phyloP scores from a whole-genome alignment of 2,113 vertebrate species.

The Menidia beryllina region DNA sequence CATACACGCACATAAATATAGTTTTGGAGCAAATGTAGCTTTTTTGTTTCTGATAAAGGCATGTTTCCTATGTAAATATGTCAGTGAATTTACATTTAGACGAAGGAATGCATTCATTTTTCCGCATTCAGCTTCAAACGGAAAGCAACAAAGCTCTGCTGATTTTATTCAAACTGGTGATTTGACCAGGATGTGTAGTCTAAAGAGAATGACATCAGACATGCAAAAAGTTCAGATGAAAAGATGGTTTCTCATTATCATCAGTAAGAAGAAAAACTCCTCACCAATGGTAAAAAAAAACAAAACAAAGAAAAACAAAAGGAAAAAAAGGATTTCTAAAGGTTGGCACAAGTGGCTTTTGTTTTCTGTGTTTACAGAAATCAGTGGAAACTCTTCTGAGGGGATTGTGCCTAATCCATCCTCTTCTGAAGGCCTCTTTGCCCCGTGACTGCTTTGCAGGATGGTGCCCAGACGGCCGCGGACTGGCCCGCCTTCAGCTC shows the following conservation, averaged over 20 bases:
- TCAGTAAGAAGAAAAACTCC: background rate
- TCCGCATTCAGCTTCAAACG: background rate
- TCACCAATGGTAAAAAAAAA: background rate
- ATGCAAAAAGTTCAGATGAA: background rate
- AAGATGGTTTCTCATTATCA: too few relatives aligned
- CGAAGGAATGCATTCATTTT: constrained; percentile 7
- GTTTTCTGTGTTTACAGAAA: constrained; percentile 49
- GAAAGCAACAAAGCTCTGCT: constrained; percentile 2
- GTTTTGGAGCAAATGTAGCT: constrained; percentile 2
- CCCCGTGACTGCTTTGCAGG: constrained; percentile 54
- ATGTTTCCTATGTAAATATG: background rate
- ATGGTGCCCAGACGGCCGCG: constrained; percentile 38
- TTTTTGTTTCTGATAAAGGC: background rate
- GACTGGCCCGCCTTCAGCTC: constrained; percentile 38
- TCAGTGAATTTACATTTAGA: too few relatives aligned
- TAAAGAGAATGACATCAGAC: background rate
- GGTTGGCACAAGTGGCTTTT: constrained; percentile 24
- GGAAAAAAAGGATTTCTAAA: constrained; percentile 5
- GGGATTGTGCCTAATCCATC: constrained; percentile 38
- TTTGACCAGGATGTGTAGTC: background rate
- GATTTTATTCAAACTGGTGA: background rate
- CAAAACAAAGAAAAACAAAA: background rate
- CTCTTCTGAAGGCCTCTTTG: constrained; percentile 35
- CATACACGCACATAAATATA: constrained; percentile 6
- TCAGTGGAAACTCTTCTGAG: constrained; percentile 18